phyloP scores from a whole-genome alignment of 2,888 invertebrate genomes.

The Diaprepes abbreviatus region DNA sequence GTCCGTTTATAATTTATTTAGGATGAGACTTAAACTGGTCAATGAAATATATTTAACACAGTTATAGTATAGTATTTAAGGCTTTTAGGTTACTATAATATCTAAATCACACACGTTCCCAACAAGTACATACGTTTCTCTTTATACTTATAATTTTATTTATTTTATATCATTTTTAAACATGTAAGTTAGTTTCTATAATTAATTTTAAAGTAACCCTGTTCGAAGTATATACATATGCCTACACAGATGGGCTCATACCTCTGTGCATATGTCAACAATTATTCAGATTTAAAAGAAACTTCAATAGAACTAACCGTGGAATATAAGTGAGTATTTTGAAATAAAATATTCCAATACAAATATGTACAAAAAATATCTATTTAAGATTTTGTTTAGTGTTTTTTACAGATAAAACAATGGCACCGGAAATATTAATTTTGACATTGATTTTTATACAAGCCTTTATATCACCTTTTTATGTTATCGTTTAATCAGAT shows the following conservation, averaged over 20 bases:
- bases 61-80: conserved; percentile 27
- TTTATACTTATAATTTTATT: conserved; percentile 2
- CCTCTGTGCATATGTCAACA: conserved; percentile 27
- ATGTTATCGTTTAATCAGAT: no score
- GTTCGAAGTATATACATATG: conserved; percentile 13
- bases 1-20: not conserved
- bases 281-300: no score
- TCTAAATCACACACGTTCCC: conserved; percentile 31
- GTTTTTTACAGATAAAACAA: no score
- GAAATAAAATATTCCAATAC: no score
- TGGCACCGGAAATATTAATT: no score
- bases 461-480: no score
- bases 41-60: conserved; percentile 27
- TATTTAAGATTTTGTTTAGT: no score
- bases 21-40: conserved; percentile 3
- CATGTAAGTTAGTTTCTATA: not conserved
- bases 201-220: conserved; percentile 15
- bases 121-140: conserved; percentile 3
- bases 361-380: no score
- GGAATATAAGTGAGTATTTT: not conserved
- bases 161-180: not conserved
- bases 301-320: no score
- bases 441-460: no score
- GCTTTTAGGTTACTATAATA: conserved; percentile 23
- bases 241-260: conserved; percentile 25